Evolutionary conservation across 64 coral and sea anemone genomes (phyloP), one percentile per base, ranked within the genome.

Genomic region (Montipora capricornis): DNA sequence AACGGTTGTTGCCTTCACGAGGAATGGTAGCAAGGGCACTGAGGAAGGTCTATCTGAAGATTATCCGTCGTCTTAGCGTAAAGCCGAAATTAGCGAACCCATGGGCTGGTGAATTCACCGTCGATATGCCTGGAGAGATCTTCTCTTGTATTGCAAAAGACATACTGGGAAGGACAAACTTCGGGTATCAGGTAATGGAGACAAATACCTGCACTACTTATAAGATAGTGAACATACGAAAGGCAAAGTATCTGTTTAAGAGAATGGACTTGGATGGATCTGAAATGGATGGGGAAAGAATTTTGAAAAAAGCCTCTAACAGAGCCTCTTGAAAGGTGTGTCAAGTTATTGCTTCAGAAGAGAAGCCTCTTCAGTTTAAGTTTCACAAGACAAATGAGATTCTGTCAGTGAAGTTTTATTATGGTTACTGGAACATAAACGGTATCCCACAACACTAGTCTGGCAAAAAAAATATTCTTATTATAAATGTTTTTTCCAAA

Each of bases 391-490:
- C 53, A 29, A 75, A 44, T 74, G 85, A 88, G 17, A 11, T 71
- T 71, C 73, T 88, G 49, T 24, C 49, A 20, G 68, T 75, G 47
- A 68, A 52, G 17, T 88, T 88, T 55, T 69, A 88, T 10, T 88
- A 73, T 48, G 83, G 83, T 8, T 87, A 87, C 44, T 87, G 83
- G 83, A 87, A 87, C 66, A 46, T 70, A 48, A 6, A 44, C 69
- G 83, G 67, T 48, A 19, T 87, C 7, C 20, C 83, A 71, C 83
- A 87, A 20, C 83, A 87, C 46, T 87, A 71, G 69, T 26, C 26
- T 26, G 49, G 5, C 51, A 6, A 53, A 53, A 9, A 53, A 5
- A 53, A 22, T 53, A 53, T 53, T 53, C 5, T 53, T 53, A 53
- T 53, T 53, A 53, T 53, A 6, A 53, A 6, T 1, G 8, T 53